Evolutionary conservation across 2,888 invertebrate genomes (phyloP).

Genomic region (Bugulina stolonifera): DNA sequence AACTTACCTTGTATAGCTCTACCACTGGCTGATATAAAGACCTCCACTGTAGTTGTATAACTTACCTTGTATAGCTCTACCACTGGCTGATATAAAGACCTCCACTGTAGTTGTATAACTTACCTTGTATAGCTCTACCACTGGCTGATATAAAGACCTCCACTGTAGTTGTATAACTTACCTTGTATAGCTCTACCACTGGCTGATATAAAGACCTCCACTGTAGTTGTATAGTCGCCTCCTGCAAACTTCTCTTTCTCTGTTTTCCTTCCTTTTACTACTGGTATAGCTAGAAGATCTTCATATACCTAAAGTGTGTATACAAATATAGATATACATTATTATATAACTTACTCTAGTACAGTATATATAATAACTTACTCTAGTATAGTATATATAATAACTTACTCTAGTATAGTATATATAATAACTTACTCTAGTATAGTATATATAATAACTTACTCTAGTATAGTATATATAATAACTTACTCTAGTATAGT

Average conservation of each 20-base stretch:
- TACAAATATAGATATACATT: too few species aligned
- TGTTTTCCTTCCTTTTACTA: constrained; percentile 71
- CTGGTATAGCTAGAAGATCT: constrained; percentile 84
- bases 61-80: constrained; percentile 47
- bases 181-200: constrained; percentile 86
- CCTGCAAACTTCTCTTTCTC: constrained; percentile 99
- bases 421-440: too few species aligned
- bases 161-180: background rate
- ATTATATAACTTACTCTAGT: too few species aligned
- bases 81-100: background rate
- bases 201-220: constrained; percentile 89
- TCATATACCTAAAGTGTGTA: constrained; percentile 78
- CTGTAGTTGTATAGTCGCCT: constrained; percentile 91
- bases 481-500: too few species aligned
- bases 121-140: background rate
- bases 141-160: background rate
- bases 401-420: too few species aligned
- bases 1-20: constrained; percentile 79
- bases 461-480: too few species aligned
- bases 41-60: constrained; percentile 96
- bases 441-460: too few species aligned
- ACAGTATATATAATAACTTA: too few species aligned
- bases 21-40: constrained; percentile 86
- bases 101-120: background rate
- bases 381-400: too few species aligned